These are phyloP conservation scores for Sminthurides aquaticus DNA, from an alignment of 2,888 invertebrate species.

Conservation along the genomic window DNA sequence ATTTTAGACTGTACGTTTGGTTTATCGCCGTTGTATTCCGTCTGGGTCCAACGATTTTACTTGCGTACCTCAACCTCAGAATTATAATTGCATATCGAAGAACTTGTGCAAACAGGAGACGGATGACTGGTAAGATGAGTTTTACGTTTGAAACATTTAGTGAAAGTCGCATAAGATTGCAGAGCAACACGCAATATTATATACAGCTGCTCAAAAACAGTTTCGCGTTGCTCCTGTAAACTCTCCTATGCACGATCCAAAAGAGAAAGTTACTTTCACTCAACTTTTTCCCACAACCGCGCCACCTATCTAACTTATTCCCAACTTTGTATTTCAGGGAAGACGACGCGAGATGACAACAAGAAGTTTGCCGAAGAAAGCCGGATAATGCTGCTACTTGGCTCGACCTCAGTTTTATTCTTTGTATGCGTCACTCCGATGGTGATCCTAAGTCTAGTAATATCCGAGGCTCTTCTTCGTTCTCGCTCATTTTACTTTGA, in stretches of 20 bases:
- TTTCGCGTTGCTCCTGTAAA: no score
- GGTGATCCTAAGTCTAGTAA: conserved; percentile 62
- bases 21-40: conserved; percentile 60
- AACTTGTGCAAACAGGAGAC: conserved; percentile 58
- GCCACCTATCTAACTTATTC: neutral
- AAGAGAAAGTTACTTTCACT: neutral
- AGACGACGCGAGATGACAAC: conserved; percentile 53
- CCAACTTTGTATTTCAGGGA: conserved; percentile 25
- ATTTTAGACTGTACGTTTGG: conserved; percentile 51
- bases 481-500: conserved; percentile 48
- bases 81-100: conserved; percentile 61
- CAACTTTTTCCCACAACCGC: neutral
- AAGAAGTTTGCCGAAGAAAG: conserved; percentile 62
- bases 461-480: conserved; percentile 51
- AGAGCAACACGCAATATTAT: no score
- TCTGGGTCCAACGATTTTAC: conserved; percentile 59
- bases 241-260: no score
- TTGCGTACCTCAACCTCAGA: conserved; percentile 59
- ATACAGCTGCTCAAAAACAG: no score
- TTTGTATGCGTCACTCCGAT: conserved; percentile 63
- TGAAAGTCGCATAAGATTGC: no score
- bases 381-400: conserved; percentile 57
- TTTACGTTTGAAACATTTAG: no score
- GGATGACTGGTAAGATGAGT: conserved; percentile 55
- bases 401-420: conserved; percentile 54